phyloP scores from a whole-genome alignment of 2,888 invertebrate genomes.

The Mythimna loreyi region DNA sequence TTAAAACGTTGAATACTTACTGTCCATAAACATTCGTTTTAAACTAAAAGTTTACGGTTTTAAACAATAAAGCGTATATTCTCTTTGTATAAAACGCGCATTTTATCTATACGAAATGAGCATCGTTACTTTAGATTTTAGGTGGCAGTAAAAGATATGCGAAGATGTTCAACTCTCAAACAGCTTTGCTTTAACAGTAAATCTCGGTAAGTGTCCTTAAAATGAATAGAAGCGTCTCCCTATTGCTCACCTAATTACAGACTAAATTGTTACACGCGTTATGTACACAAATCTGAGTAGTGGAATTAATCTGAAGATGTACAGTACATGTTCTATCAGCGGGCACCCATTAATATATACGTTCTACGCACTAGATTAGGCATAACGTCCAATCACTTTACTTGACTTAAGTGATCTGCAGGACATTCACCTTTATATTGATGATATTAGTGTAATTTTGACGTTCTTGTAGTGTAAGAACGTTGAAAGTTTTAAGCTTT shows the following conservation, averaged over 20 bases:
- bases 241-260: constrained; percentile 49
- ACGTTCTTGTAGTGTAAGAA: too few relatives aligned
- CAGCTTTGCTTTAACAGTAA: constrained; percentile 54
- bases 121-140: constrained; percentile 62
- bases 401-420: too few relatives aligned
- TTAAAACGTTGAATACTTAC: constrained; percentile 45
- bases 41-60: constrained; percentile 58
- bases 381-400: too few relatives aligned
- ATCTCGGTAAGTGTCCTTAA: constrained; percentile 53
- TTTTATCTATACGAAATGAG: constrained; percentile 60
- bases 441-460: too few relatives aligned
- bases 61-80: constrained; percentile 59
- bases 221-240: constrained; percentile 42
- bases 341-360: too few relatives aligned
- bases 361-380: too few relatives aligned
- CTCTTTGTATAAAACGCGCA: constrained; percentile 53
- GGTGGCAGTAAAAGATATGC: constrained; percentile 60
- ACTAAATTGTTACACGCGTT: constrained; percentile 41
- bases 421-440: too few relatives aligned
- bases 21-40: constrained; percentile 47
- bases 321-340: neutral
- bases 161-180: constrained; percentile 53
- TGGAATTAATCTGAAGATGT: neutral
- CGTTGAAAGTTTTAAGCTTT: too few relatives aligned
- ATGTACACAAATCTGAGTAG: constrained; percentile 10